Conservation (phyloP, 2,113 vertebrate genomes). For the Xenopus borealis region DNA sequence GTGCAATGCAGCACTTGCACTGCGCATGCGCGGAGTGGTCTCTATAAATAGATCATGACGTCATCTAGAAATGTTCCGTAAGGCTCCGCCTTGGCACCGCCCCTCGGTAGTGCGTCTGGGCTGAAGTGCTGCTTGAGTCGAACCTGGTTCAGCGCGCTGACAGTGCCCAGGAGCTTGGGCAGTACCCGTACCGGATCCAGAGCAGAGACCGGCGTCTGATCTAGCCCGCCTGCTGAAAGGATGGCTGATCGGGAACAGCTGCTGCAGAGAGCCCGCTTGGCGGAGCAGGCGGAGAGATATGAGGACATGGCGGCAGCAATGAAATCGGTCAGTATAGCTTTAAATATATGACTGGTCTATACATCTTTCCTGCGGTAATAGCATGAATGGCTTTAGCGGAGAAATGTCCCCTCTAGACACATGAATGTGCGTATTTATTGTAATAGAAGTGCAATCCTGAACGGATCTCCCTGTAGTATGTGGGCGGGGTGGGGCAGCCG, state of each 20-base stretch:
- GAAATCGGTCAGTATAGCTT: conserved; percentile 67
- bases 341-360: conserved; percentile 9
- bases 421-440: conserved; percentile 9
- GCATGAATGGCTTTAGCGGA: background rate
- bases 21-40: conserved; percentile 64
- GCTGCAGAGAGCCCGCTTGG: conserved; percentile 75
- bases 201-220: conserved; percentile 44
- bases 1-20: conserved; percentile 67
- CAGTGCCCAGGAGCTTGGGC: conserved; percentile 22
- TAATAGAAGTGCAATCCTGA: background rate
- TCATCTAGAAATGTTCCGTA: conserved; percentile 76
- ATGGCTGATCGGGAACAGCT: conserved; percentile 78
- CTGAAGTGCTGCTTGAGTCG: conserved; percentile 23
- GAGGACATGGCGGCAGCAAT: conserved; percentile 75
- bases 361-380: background rate
- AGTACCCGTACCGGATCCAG: background rate
- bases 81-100: conserved; percentile 48
- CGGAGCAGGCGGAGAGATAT: conserved; percentile 73
- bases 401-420: no score
- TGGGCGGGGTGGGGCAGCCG: conserved; percentile 33
- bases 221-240: conserved; percentile 53
- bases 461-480: background rate
- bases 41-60: conserved; percentile 86
- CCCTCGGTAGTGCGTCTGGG: conserved; percentile 33
- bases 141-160: conserved; percentile 28